phyloP scores from a whole-genome alignment of 2,113 vertebrate species.

The Triplophysa dalaica region DNA sequence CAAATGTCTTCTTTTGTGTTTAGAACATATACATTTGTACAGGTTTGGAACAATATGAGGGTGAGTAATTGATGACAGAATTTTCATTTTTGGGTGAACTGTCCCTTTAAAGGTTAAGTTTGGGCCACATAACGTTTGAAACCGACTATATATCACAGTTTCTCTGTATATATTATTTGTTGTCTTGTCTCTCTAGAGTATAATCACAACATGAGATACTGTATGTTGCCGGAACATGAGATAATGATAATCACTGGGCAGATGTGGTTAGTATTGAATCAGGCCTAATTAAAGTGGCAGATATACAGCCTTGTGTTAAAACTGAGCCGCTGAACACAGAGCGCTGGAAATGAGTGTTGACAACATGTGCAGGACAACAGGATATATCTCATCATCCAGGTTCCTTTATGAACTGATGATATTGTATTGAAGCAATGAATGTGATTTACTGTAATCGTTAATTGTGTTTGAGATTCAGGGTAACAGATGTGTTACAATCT shows the following conservation, averaged over 20 bases:
- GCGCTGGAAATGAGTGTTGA: not conserved
- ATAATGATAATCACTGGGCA: constrained; percentile 34
- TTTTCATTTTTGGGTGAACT: too few species aligned
- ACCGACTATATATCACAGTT: not conserved
- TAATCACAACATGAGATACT: constrained; percentile 29
- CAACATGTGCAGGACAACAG: constrained; percentile 9
- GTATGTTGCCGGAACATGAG: constrained; percentile 48
- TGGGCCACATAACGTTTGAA: too few species aligned
- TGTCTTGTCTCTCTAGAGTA: not conserved
- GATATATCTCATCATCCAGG: constrained; percentile 1
- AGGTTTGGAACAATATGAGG: too few species aligned
- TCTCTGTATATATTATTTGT: not conserved
- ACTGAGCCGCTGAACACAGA: constrained; percentile 1
- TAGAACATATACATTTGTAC: too few species aligned
- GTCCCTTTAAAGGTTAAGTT: too few species aligned
- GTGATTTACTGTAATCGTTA: constrained; percentile 9
- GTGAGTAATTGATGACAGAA: too few species aligned
- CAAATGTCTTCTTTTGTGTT: too few species aligned
- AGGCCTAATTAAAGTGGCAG: constrained; percentile 52
- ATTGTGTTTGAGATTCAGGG: not conserved
- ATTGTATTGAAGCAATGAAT: not conserved
- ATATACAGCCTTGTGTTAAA: constrained; percentile 32
- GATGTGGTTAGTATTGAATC: constrained; percentile 52
- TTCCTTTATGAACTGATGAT: constrained; percentile 5
- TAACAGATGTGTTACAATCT: not conserved